phyloP scores from a whole-genome alignment of 1,140 invertebrate genomes.

The Papilio xuthus region DNA sequence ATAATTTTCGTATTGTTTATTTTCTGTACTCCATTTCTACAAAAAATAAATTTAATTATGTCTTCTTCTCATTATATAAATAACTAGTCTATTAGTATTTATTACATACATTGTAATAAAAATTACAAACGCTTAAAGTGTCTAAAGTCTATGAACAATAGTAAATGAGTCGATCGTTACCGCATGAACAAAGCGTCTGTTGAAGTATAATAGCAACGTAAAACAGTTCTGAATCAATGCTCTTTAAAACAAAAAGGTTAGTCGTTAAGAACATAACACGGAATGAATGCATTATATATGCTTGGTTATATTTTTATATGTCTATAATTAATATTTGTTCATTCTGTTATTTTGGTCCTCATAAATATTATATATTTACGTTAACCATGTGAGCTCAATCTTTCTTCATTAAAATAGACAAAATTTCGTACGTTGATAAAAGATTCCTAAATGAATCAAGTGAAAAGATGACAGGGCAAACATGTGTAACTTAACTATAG shows the following conservation, averaged over 20 bases:
- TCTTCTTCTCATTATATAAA: background rate
- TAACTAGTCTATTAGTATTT: background rate
- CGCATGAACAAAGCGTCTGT: background rate
- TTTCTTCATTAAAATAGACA: background rate
- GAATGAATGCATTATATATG: background rate
- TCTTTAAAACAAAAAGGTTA: background rate
- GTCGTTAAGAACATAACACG: background rate
- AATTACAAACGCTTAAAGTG: background rate
- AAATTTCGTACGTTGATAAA: background rate
- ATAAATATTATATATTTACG: background rate
- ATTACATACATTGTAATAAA: background rate
- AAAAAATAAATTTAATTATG: background rate
- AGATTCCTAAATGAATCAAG: too few species aligned
- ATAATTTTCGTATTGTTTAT: too few species aligned
- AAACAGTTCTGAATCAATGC: background rate
- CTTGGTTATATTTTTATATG: background rate
- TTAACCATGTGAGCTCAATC: background rate
- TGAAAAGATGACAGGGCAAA: too few species aligned
- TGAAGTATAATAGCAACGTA: constrained; percentile 1
- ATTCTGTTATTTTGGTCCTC: background rate
- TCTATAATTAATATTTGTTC: background rate
- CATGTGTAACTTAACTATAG: too few species aligned
- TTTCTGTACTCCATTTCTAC: background rate
- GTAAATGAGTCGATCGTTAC: background rate
- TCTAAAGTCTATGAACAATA: background rate